Percentiles rank a stretch among this genome's conserved stretches.
Evolutionary conservation across 92 coral and sea anemone species (phyloP).

Genomic region (Galaxea fascicularis): DNA sequence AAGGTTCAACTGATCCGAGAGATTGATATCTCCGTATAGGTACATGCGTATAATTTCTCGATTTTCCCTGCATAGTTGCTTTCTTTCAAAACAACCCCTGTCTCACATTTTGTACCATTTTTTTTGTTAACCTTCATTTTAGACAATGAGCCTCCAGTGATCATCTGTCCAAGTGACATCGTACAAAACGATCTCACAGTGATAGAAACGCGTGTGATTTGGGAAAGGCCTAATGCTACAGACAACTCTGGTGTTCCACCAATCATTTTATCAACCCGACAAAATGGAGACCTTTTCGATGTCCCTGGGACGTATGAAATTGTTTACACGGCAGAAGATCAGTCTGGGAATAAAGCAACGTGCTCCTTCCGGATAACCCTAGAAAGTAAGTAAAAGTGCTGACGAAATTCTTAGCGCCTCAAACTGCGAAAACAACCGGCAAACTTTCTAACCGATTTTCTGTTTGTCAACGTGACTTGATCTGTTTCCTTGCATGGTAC

Average conservation of each 20-base stretch:
- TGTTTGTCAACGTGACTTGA: too few species aligned
- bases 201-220: slow-evolving; percentile 36
- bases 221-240: slow-evolving; percentile 68
- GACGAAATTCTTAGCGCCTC: too few species aligned
- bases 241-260: slow-evolving; percentile 84
- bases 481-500: too few species aligned
- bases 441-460: too few species aligned
- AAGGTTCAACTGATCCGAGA: too few species aligned
- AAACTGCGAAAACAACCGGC: too few species aligned
- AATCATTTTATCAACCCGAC: slow-evolving; percentile 13
- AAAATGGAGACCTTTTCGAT: slow-evolving; percentile 37
- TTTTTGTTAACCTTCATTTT: too few species aligned
- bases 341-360: slow-evolving; percentile 48
- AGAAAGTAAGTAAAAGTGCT: neutral
- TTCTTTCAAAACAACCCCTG: too few species aligned
- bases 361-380: slow-evolving; percentile 12
- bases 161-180: slow-evolving; percentile 75
- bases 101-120: too few species aligned
- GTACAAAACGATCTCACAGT: slow-evolving; percentile 18
- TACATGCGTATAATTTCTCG: too few species aligned
- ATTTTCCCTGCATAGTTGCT: too few species aligned
- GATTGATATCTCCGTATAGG: too few species aligned
- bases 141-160: slow-evolving; percentile 49
- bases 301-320: slow-evolving; percentile 57
- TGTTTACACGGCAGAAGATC: slow-evolving; percentile 61